Conservation (phyloP, 2,113 vertebrate species). For the Dryoscopus gambensis region DNA sequence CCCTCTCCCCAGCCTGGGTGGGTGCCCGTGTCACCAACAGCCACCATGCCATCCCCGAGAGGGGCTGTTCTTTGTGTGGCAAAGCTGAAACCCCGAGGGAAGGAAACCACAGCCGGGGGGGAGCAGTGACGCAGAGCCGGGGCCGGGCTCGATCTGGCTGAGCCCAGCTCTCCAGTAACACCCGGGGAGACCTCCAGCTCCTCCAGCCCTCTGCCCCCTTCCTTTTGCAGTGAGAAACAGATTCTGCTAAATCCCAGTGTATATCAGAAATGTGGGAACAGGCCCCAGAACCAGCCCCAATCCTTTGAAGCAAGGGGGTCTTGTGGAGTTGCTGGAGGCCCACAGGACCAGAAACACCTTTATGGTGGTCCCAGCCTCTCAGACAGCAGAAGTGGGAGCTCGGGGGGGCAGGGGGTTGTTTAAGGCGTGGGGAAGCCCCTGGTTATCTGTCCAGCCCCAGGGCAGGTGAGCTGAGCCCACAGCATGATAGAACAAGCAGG, state of each 20-base stretch:
- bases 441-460: not conserved
- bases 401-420: not conserved
- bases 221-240: not conserved
- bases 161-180: not conserved
- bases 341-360: not conserved
- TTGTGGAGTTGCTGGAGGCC: not conserved
- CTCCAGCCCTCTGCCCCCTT: not conserved
- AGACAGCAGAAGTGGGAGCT: not conserved
- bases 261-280: not conserved
- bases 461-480: not conserved
- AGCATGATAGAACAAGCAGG: not conserved
- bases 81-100: not conserved
- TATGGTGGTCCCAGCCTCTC: not conserved
- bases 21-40: not conserved
- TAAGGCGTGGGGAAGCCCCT: not conserved
- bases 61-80: not conserved
- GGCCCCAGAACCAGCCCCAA: not conserved
- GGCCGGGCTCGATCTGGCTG: accelerated
- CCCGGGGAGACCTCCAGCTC: accelerated
- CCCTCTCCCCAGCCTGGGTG: not conserved
- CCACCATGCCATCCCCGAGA: accelerated
- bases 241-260: not conserved
- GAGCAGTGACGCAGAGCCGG: accelerated
- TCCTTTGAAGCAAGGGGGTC: not conserved
- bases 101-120: not conserved